These are phyloP conservation scores for Siphonodentalium dalli DNA, from an alignment of 2,888 invertebrate species.

Conservation along the genomic window DNA sequence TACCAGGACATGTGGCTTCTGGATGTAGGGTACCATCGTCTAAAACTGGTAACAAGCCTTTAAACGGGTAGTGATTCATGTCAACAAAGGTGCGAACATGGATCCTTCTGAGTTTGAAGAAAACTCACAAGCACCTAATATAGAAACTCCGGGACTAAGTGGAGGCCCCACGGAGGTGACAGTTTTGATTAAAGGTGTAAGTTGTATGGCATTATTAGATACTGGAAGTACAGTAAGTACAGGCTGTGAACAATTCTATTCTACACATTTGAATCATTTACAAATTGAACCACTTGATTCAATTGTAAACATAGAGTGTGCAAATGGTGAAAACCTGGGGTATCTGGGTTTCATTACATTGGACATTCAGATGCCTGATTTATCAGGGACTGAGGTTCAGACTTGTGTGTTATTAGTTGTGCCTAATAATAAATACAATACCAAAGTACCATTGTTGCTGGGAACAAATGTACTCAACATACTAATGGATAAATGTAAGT, in stretches of 20 bases:
- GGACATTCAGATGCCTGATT: not conserved
- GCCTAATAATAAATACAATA: slow-evolving; percentile 10
- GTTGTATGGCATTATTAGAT: not conserved
- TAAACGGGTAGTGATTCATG: too few relatives aligned
- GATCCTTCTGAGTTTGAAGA: too few relatives aligned
- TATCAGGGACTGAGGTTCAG: not conserved
- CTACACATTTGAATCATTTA: not conserved
- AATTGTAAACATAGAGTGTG: not conserved
- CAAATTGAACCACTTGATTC: not conserved
- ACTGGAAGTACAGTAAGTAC: not conserved
- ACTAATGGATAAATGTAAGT: not conserved
- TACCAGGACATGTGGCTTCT: too few relatives aligned
- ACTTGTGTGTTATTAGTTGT: not conserved
- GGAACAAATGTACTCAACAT: slow-evolving; percentile 4
- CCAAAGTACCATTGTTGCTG: slow-evolving; percentile 1
- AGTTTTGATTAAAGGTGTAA: not conserved
- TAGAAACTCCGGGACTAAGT: not conserved
- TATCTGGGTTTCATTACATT: not conserved
- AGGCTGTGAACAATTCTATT: not conserved
- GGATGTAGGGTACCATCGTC: too few relatives aligned
- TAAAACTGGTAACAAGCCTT: too few relatives aligned
- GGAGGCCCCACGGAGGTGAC: not conserved
- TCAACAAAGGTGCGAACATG: too few relatives aligned
- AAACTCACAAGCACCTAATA: too few relatives aligned
- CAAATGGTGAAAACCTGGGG: not conserved